phyloP scores from a whole-genome alignment of 2,888 invertebrate genomes.

The Aporophyla nigra region DNA sequence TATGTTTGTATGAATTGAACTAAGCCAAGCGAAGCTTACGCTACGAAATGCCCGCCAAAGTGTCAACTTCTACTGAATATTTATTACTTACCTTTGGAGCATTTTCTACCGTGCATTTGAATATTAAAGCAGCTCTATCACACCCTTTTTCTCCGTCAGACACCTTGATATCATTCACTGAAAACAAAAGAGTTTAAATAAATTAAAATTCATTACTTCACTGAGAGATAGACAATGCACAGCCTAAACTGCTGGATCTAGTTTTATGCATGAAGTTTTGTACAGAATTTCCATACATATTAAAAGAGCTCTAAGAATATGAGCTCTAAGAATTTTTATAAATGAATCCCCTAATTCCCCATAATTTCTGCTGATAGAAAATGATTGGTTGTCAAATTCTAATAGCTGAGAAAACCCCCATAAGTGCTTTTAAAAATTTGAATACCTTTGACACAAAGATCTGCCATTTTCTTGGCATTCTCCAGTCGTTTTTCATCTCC shows the following conservation, averaged over 20 bases:
- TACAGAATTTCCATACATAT: no score
- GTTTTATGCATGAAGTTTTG: background rate
- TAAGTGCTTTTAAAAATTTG: no score
- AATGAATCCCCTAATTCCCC: background rate
- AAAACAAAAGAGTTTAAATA: slow-evolving; percentile 57
- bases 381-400: no score
- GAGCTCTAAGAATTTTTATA: background rate
- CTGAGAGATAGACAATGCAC: background rate
- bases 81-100: slow-evolving; percentile 79
- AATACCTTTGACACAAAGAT: slow-evolving; percentile 81
- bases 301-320: no score
- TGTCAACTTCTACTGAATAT: background rate
- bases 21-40: background rate
- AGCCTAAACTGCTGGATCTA: background rate
- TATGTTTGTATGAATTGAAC: background rate
- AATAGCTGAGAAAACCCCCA: no score
- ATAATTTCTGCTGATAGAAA: background rate
- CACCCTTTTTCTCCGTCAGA: slow-evolving; percentile 85
- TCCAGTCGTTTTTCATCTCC: slow-evolving; percentile 80
- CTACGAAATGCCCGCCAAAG: background rate
- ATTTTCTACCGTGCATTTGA: slow-evolving; percentile 81
- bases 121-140: slow-evolving; percentile 83
- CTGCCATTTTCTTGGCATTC: slow-evolving; percentile 81
- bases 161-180: slow-evolving; percentile 82
- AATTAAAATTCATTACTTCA: background rate